These are phyloP conservation scores for Silurus asotus DNA, from an alignment of 2,113 vertebrate species.

Conservation along the genomic window DNA sequence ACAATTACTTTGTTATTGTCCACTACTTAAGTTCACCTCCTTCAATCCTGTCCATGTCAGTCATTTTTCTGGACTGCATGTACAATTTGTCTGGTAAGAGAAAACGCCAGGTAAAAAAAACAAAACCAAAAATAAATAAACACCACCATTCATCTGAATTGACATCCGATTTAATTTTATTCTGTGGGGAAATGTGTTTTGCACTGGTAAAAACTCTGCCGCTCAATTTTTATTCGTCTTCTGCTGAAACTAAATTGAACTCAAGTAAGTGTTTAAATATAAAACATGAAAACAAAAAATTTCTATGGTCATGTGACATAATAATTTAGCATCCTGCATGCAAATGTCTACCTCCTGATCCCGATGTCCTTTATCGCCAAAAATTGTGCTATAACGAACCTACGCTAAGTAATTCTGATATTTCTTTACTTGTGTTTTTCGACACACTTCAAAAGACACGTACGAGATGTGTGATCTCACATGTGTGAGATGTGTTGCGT, in stretches of 20 bases:
- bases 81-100: neutral
- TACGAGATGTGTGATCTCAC: neutral
- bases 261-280: neutral
- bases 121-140: too few relatives aligned
- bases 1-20: too few relatives aligned
- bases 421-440: neutral
- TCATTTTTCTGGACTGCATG: neutral
- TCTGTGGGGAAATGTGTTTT: neutral
- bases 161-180: neutral
- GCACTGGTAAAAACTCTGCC: neutral
- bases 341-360: neutral
- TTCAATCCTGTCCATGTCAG: neutral
- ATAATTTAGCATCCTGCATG: neutral
- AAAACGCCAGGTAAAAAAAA: neutral
- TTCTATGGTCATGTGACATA: neutral
- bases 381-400: neutral
- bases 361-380: neutral
- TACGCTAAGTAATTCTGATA: too few relatives aligned
- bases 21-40: neutral
- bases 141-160: neutral
- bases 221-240: neutral
- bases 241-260: neutral
- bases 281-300: neutral
- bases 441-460: neutral
- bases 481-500: neutral